Conservation (phyloP, 2,888 invertebrate genomes). For the Petrolisthes cinctipes region DNA sequence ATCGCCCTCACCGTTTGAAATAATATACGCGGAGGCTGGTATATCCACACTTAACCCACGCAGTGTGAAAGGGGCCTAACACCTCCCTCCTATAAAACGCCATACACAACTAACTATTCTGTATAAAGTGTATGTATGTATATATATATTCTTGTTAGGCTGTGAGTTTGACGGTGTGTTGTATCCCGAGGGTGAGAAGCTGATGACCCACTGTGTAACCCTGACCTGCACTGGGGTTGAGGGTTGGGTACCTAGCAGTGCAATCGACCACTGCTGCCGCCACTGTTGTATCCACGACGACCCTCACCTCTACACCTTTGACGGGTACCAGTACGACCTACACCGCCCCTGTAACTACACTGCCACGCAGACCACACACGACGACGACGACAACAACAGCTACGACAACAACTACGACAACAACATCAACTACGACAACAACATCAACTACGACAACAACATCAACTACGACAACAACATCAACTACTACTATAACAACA, state of each 20-base stretch:
- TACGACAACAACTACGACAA: too few relatives aligned
- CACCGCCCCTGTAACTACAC: slow-evolving; percentile 26
- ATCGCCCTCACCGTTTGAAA: too few relatives aligned
- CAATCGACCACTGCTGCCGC: slow-evolving; percentile 17
- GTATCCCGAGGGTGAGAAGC: slow-evolving; percentile 15
- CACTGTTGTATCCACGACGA: slow-evolving; percentile 30
- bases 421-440: too few relatives aligned
- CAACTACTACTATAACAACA: too few relatives aligned
- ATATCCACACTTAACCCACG: too few relatives aligned
- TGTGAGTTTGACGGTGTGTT: slow-evolving; percentile 25
- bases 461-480: neutral
- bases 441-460: neutral
- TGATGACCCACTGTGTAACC: slow-evolving; percentile 8
- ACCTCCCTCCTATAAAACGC: too few relatives aligned
- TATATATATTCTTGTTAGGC: neutral
- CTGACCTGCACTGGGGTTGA: neutral
- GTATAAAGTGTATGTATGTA: too few relatives aligned
- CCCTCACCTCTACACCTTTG: slow-evolving; percentile 30
- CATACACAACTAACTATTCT: too few relatives aligned
- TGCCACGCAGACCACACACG: neutral
- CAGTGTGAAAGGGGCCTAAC: too few relatives aligned
- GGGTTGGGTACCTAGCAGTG: slow-evolving; percentile 6
- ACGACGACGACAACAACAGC: neutral
- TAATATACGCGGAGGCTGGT: too few relatives aligned
- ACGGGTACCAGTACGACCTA: slow-evolving; percentile 17